Evolutionary conservation across 1,140 invertebrate genomes (phyloP).

Genomic region (Megalopta genalis): DNA sequence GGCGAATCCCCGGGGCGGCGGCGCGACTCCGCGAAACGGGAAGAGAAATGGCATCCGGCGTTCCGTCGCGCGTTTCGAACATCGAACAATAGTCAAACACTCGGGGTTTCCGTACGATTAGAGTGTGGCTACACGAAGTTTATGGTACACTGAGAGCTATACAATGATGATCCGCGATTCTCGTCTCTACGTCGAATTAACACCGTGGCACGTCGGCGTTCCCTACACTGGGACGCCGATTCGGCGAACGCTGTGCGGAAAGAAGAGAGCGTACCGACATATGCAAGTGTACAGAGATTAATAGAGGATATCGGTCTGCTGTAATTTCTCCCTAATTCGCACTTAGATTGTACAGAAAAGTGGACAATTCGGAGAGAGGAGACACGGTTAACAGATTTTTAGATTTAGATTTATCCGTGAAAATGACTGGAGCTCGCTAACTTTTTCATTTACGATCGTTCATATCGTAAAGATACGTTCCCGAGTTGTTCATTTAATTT

Average conservation of each 20-base stretch:
- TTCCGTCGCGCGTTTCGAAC: conserved; percentile 48
- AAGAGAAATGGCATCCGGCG: conserved; percentile 35
- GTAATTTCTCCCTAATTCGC: no score
- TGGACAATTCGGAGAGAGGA: no score
- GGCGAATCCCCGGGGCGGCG: no score
- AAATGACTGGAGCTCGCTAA: no score
- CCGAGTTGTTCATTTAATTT: no score
- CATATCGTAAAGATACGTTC: no score
- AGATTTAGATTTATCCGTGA: no score
- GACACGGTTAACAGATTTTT: no score
- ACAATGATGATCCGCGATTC: conserved; percentile 51
- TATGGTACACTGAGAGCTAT: conserved; percentile 47
- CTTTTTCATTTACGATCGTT: no score
- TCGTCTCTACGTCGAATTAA: conserved; percentile 42
- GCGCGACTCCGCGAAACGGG: not conserved
- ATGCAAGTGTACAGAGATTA: not conserved
- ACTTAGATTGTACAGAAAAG: no score
- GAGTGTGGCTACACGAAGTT: conserved; percentile 21
- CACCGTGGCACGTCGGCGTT: not conserved
- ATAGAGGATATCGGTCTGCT: conserved; percentile 25
- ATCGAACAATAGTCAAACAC: conserved; percentile 49
- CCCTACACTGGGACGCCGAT: conserved; percentile 34
- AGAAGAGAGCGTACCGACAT: conserved; percentile 22
- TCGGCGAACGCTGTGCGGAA: conserved; percentile 67
- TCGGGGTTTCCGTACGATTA: conserved; percentile 37